These are phyloP conservation scores for Drosophila quinaria DNA, from an alignment of 2,888 invertebrate species.

Conservation along the genomic window DNA sequence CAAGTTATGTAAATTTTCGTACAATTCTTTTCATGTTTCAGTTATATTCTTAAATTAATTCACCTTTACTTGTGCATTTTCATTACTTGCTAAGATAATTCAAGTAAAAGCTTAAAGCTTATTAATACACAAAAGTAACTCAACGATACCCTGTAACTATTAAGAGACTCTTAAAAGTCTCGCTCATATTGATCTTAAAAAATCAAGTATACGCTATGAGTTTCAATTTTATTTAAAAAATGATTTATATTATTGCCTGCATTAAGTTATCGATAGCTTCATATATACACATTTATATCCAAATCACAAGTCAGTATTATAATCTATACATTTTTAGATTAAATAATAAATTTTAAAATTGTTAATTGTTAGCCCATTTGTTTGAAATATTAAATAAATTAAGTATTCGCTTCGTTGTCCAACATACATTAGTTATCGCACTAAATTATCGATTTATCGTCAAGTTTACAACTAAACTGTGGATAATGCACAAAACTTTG, in stretches of 20 bases:
- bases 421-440: constrained; percentile 8
- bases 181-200: not conserved
- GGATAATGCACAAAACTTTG: constrained; percentile 9
- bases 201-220: not conserved
- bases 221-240: not conserved
- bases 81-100: not conserved
- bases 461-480: not conserved
- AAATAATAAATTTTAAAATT: too few species aligned
- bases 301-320: too few species aligned
- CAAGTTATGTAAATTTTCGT: not conserved
- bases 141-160: not conserved
- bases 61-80: too few species aligned
- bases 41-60: too few species aligned
- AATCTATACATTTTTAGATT: too few species aligned
- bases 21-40: too few species aligned
- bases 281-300: too few species aligned
- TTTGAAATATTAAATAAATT: not conserved
- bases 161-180: not conserved
- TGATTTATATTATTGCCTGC: not conserved
- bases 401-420: not conserved
- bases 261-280: not conserved
- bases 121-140: too few species aligned
- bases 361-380: too few species aligned
- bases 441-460: constrained; percentile 10
- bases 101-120: too few species aligned